Conservation (phyloP, 2,888 invertebrate species). For the Hirtodrosophila histrioides region DNA sequence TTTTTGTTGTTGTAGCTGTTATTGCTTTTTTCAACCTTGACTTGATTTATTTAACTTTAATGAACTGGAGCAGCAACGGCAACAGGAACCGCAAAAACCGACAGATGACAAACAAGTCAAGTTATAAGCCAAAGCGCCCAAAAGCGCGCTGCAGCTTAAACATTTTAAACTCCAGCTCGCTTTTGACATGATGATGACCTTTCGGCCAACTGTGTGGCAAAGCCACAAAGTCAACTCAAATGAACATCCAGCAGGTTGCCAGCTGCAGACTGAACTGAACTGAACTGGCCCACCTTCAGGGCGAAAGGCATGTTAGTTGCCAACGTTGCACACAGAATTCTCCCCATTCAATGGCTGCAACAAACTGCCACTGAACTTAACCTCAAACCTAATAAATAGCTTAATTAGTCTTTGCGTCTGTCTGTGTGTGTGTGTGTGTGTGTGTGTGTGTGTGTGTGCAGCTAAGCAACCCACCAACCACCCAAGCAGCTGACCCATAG, state of each 20-base stretch:
- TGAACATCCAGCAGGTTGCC: constrained; percentile 24
- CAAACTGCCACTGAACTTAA: constrained; percentile 71
- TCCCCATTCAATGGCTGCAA: constrained; percentile 51
- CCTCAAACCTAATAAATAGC: constrained; percentile 79
- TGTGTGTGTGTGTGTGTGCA: constrained; percentile 4
- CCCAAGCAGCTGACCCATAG: constrained; percentile 30
- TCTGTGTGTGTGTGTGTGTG: constrained; percentile 2
- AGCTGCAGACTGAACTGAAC: constrained; percentile 11
- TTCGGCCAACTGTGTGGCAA: constrained; percentile 20
- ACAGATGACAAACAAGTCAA: constrained; percentile 63
- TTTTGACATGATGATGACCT: constrained; percentile 40
- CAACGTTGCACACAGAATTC: constrained; percentile 15
- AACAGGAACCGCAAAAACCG: constrained; percentile 41
- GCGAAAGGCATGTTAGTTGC: constrained; percentile 7
- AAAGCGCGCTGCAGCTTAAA: constrained; percentile 30
- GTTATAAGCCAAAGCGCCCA: constrained; percentile 43
- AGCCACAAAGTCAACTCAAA: constrained; percentile 36
- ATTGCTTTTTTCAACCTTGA: constrained; percentile 35
- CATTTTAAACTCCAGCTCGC: constrained; percentile 31
- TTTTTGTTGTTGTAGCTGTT: constrained; percentile 15
- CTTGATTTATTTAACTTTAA: constrained; percentile 76
- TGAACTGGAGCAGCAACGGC: constrained; percentile 56
- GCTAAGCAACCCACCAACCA: constrained; percentile 9
- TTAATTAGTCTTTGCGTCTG: constrained; percentile 64
- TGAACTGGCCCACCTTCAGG: constrained; percentile 4